Evolutionary conservation across 2,797 vertebrate genomes (phyloP).

Genomic region (Synaphobranchus kaupii): DNA sequence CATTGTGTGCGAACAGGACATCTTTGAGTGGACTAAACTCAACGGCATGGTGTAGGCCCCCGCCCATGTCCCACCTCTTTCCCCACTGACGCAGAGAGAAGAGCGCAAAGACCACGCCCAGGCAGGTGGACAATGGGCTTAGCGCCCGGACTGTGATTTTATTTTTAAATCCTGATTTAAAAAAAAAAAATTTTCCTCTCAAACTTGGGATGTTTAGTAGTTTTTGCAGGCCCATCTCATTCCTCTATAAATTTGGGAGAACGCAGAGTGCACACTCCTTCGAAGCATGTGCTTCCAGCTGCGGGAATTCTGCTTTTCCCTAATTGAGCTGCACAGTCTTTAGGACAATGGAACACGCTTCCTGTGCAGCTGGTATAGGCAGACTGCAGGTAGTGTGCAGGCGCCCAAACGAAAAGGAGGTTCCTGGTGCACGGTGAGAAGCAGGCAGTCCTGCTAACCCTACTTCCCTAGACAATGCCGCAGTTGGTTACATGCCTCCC

Average conservation of each 20-base stretch:
- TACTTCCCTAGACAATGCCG: neutral
- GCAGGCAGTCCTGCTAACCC: neutral
- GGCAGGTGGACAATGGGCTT: neutral
- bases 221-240: neutral
- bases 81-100: neutral
- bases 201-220: neutral
- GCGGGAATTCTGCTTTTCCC: neutral
- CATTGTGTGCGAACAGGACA: constrained; percentile 99
- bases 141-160: neutral
- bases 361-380: neutral
- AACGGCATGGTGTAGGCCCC: constrained; percentile 78
- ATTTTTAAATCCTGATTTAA: neutral
- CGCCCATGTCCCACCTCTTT: neutral
- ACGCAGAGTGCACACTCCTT: neutral
- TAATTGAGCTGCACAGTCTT: neutral
- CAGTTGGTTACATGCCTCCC: neutral
- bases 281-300: neutral
- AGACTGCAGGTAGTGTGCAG: neutral
- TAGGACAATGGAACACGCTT: neutral
- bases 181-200: too few relatives aligned
- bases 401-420: neutral
- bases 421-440: neutral
- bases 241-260: neutral
- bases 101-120: neutral
- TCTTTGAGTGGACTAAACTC: constrained; percentile 98